These are phyloP conservation scores for Ceyx erithaca DNA, from an alignment of 2,797 vertebrate genomes.

Conservation along the genomic window DNA sequence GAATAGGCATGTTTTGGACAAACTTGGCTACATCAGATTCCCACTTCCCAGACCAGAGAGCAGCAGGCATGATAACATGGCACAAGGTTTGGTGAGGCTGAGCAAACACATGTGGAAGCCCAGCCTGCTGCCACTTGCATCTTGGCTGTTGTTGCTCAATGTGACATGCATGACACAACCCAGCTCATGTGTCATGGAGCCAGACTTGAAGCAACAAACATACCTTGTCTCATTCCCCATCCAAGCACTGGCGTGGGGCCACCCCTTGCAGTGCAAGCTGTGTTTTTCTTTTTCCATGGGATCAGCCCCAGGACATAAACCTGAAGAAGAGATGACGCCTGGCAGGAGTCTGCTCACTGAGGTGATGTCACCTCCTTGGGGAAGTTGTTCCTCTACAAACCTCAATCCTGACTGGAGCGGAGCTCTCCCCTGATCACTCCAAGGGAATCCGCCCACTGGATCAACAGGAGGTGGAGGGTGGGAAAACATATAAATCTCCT, in stretches of 20 bases:
- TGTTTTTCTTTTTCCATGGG: constrained; percentile 28
- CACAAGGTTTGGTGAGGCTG: neutral
- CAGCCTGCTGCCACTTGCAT: neutral
- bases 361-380: constrained; percentile 17
- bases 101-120: neutral
- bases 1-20: neutral
- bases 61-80: neutral
- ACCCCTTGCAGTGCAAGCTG: neutral
- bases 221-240: constrained; percentile 18
- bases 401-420: constrained; percentile 36
- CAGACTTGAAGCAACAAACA: constrained; percentile 21
- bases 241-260: neutral
- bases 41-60: neutral
- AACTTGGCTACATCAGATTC: neutral
- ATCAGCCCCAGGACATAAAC: constrained; percentile 2
- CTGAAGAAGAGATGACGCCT: neutral
- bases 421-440: neutral
- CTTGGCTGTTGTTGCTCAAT: neutral
- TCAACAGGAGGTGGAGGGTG: neutral
- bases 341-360: neutral
- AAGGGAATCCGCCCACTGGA: constrained; percentile 38
- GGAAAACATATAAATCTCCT: constrained; percentile 50
- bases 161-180: neutral
- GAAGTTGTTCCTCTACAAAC: constrained; percentile 48
- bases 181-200: neutral